A percentile compares a stretch with the other conserved stretches of the same genome.
Evolutionary conservation across 2,888 invertebrate species (phyloP).

Genomic region (Eudasyphora cyanicolor): DNA sequence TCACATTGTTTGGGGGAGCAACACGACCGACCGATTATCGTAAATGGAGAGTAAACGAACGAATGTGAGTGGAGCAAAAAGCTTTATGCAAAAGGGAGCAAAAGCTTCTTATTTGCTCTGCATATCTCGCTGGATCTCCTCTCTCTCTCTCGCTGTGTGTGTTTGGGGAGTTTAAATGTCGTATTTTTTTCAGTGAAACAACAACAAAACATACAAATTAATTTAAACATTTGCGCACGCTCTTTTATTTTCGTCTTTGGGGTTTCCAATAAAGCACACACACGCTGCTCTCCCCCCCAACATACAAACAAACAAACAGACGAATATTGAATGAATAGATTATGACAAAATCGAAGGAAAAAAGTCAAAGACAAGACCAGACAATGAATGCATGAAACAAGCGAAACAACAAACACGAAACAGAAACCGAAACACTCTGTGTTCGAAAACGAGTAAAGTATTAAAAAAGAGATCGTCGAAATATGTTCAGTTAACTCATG

Average conservation of each 20-base stretch:
- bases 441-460: conserved; percentile 54
- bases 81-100: conserved; percentile 44
- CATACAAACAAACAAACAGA: conserved; percentile 19
- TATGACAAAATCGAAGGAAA: conserved; percentile 51
- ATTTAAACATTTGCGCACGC: conserved; percentile 61
- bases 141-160: not conserved
- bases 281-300: too few species aligned
- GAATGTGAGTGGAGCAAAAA: conserved; percentile 50
- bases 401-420: not conserved
- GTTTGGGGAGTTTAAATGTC: not conserved
- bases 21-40: not conserved
- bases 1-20: conserved; percentile 7
- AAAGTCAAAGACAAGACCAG: not conserved
- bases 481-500: conserved; percentile 69
- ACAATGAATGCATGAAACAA: not conserved
- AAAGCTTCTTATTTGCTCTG: conserved; percentile 41
- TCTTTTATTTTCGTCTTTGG: conserved; percentile 48
- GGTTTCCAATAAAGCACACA: conserved; percentile 18
- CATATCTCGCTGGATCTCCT: too few species aligned
- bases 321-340: conserved; percentile 42
- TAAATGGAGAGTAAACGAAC: conserved; percentile 12
- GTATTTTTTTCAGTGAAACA: not conserved
- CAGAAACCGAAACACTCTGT: not conserved
- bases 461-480: conserved; percentile 61
- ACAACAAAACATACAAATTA: conserved; percentile 24